Percentiles rank a stretch among this genome's conserved stretches.
Conservation (phyloP, 2,888 invertebrate genomes). For the Pocota personata region DNA sequence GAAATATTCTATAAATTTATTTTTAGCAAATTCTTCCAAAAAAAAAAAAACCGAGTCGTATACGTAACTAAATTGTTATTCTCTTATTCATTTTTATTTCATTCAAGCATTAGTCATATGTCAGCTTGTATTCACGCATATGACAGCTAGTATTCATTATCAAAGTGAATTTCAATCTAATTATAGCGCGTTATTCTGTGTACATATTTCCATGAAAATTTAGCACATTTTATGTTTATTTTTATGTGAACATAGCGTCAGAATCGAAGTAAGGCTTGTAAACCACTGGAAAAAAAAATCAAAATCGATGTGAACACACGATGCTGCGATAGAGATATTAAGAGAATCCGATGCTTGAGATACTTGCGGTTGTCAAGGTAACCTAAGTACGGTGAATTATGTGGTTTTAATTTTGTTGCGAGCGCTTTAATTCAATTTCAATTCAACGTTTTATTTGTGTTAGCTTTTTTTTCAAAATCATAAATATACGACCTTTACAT, state of each 20-base stretch:
- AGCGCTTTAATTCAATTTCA: slow-evolving; percentile 41
- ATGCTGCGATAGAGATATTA: slow-evolving; percentile 27
- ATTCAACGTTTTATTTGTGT: background rate
- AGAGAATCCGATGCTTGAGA: slow-evolving; percentile 20
- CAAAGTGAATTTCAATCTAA: slow-evolving; percentile 43
- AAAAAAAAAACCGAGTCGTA: slow-evolving; percentile 1
- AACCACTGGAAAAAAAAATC: slow-evolving; percentile 16
- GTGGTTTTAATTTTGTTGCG: slow-evolving; percentile 42
- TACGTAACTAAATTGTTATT: background rate
- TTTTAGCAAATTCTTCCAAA: slow-evolving; percentile 3
- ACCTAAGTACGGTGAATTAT: slow-evolving; percentile 41
- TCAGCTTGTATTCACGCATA: background rate
- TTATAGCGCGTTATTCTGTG: slow-evolving; percentile 14
- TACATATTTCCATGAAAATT: slow-evolving; percentile 13
- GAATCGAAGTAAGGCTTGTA: slow-evolving; percentile 32
- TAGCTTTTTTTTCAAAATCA: slow-evolving; percentile 2
- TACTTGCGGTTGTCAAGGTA: slow-evolving; percentile 53
- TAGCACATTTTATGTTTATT: slow-evolving; percentile 17
- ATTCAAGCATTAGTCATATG: slow-evolving; percentile 28
- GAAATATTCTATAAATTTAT: background rate
- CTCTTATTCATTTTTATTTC: background rate
- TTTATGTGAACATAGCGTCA: slow-evolving; percentile 44
- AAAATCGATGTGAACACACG: slow-evolving; percentile 31
- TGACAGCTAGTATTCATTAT: slow-evolving; percentile 39
- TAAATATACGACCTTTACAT: slow-evolving; percentile 44